Evolutionary conservation across 2,888 invertebrate genomes (phyloP), one percentile per base, ranked within the genome.

Genomic region (Autographa pulchrina): DNA sequence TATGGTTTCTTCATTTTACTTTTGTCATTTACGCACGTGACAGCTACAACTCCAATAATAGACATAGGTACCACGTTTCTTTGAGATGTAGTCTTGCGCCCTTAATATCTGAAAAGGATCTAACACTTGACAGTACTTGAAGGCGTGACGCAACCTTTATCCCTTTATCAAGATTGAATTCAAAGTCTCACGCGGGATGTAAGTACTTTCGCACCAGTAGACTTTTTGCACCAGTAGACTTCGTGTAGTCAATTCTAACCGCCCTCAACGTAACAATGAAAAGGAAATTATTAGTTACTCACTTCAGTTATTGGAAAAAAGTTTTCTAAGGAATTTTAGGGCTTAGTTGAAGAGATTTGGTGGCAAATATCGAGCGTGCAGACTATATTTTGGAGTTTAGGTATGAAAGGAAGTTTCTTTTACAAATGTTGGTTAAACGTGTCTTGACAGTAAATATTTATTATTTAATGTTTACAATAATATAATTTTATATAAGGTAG

Each of bases 201-300:
- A 62, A 52, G 35, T 65, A 56, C 63, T 48, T 56, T 54, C 11
- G 60, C 41, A 11, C 59, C 52, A 18, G 16, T 41, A 35, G 11
- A 18, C 18, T 62, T 62, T n/a, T 54, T 14, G 60, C 41, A 11
- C 59, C 52, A 18, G 16, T 41, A 35, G 11, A 18, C 18, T 62
- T 62, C 61, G 31, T 68, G 54, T 56, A 25, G 16, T 32, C n/a
- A 25, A 18, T 35, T 48, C 35, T 52, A 11, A 31, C 25, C 48
- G 58, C 31, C 60, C 52, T 60, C 31, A 61, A 71, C 62, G 59
- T 52, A 32, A 76, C 67, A 76, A 56, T 68, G 38, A 20, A 59
- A 41, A 65, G 62, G 65, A 80, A 76, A 80, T 76, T 59, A 65
- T 76, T 70, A 61, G 64, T 75, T 16, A 48, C 66, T 52, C 52